Percentiles rank a stretch among this genome's conserved stretches.
Evolutionary conservation across 2,797 vertebrate species (phyloP).

Genomic region (Phalanger gymnotis): DNA sequence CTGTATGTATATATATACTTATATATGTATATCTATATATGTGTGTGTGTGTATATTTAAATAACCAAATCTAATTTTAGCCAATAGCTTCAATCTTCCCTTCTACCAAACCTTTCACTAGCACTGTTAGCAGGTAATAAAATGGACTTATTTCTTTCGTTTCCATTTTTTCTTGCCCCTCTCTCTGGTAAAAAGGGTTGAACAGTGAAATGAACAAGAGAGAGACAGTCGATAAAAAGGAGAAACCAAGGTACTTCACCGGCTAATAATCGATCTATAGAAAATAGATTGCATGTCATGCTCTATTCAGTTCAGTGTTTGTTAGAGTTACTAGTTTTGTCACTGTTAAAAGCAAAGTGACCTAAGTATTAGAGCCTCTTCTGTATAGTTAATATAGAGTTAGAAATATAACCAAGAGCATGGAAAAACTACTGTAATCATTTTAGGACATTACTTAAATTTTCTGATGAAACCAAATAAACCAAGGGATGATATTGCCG

Average conservation of each 20-base stretch:
- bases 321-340: conserved; percentile 29
- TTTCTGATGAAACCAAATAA: not conserved
- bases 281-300: conserved; percentile 13
- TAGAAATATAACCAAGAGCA: conserved; percentile 8
- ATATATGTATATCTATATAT: not conserved
- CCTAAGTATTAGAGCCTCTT: conserved; percentile 7
- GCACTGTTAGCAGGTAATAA: conserved; percentile 7
- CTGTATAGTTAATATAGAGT: conserved; percentile 55
- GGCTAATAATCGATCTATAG: conserved; percentile 16
- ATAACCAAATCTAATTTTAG: not conserved
- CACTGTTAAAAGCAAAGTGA: conserved; percentile 31
- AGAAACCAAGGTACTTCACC: conserved; percentile 37
- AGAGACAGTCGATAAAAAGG: conserved; percentile 53
- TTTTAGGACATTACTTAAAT: conserved; percentile 27
- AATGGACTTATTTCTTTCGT: conserved; percentile 1
- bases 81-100: not conserved
- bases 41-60: not conserved
- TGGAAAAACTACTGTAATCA: conserved; percentile 45
- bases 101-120: not conserved
- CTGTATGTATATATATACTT: too few species aligned
- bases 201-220: not conserved
- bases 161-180: conserved; percentile 9
- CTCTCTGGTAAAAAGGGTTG: not conserved
- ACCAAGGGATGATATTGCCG: conserved; percentile 14
- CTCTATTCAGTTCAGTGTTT: conserved; percentile 22